Percentiles rank a stretch among this genome's conserved stretches.
Evolutionary conservation across 2,113 vertebrate species (phyloP).

Genomic region (Pterocles orientalis): DNA sequence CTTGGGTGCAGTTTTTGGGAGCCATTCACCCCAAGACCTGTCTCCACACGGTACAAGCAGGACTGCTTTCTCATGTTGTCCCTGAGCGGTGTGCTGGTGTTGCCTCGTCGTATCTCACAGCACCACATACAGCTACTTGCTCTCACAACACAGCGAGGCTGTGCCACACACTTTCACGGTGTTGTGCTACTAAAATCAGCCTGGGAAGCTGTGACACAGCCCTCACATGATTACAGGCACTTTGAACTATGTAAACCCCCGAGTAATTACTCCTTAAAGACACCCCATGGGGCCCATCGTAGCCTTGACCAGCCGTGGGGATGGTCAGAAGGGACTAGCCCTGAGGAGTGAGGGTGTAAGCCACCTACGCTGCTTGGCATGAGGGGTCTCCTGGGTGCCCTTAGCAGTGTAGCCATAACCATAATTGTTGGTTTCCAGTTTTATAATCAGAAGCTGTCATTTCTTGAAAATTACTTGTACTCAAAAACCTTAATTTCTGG

Average conservation of each 20-base stretch:
- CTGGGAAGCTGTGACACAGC: background rate
- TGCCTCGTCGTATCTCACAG: background rate
- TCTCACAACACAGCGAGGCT: background rate
- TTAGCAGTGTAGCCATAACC: background rate
- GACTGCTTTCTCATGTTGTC: background rate
- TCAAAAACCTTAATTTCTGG: background rate
- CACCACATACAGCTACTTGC: accelerated
- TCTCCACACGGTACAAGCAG: accelerated
- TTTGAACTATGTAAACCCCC: background rate
- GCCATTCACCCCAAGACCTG: background rate
- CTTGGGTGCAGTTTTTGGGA: background rate
- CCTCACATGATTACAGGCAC: background rate
- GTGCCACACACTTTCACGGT: background rate
- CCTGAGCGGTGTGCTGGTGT: background rate
- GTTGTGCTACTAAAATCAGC: background rate
- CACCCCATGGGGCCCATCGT: background rate
- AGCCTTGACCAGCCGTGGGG: accelerated
- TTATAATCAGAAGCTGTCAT: background rate
- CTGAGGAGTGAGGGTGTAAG: background rate
- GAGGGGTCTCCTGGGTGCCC: background rate
- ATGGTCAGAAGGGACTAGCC: background rate
- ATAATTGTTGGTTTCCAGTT: background rate
- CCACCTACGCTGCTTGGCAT: accelerated
- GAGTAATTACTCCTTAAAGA: background rate
- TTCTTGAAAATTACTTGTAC: background rate